Evolutionary conservation across 2,888 invertebrate species (phyloP).

Genomic region (Andricus quercusramuli): DNA sequence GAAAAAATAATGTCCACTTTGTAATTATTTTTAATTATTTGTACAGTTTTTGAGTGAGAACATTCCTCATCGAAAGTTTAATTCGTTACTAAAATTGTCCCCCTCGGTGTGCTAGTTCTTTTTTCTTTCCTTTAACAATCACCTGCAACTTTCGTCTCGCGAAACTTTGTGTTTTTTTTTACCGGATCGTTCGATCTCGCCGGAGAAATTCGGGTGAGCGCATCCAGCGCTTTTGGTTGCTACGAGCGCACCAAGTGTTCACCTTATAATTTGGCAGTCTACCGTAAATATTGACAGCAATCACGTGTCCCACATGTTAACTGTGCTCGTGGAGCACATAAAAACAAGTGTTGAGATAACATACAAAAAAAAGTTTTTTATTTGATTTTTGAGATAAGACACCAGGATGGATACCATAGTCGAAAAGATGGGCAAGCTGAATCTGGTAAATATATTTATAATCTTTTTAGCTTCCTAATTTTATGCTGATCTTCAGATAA

Average conservation of each 20-base stretch:
- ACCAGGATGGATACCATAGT: constrained; percentile 73
- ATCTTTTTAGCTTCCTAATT: background rate
- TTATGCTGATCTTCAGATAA: too few species aligned
- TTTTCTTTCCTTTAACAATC: constrained; percentile 39
- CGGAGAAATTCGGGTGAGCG: constrained; percentile 43
- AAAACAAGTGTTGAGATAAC: constrained; percentile 29
- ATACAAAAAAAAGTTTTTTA: constrained; percentile 9
- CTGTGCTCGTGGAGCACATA: constrained; percentile 14
- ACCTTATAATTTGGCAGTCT: constrained; percentile 43
- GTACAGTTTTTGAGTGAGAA: background rate
- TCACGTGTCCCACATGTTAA: constrained; percentile 37
- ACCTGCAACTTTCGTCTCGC: constrained; percentile 41
- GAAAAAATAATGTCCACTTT: background rate
- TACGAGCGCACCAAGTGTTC: constrained; percentile 24
- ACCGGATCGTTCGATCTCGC: constrained; percentile 40
- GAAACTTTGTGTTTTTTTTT: constrained; percentile 33
- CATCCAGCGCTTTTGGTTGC: constrained; percentile 29
- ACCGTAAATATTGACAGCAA: constrained; percentile 41
- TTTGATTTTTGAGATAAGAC: background rate
- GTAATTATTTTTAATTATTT: background rate
- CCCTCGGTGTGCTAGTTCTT: constrained; percentile 34
- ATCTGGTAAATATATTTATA: constrained; percentile 70
- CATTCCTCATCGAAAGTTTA: background rate
- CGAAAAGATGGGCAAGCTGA: constrained; percentile 76
- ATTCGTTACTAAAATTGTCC: constrained; percentile 12